phyloP scores from a whole-genome alignment of 1,140 invertebrate genomes.

The Aphelenchoides besseyi region DNA sequence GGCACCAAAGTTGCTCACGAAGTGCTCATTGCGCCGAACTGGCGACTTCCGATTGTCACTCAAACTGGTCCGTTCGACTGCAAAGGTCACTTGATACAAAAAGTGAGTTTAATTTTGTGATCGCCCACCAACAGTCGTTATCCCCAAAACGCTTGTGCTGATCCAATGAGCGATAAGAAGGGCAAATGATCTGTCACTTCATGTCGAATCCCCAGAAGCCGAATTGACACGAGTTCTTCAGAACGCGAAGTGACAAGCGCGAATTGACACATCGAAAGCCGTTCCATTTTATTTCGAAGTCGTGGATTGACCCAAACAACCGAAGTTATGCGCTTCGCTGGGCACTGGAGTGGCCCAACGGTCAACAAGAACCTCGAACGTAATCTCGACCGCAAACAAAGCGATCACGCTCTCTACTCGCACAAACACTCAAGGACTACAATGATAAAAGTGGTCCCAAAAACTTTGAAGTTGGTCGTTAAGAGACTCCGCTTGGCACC shows the following conservation, averaged over 20 bases:
- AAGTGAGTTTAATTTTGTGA: too few relatives aligned
- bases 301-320: background rate
- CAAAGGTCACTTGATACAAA: too few relatives aligned
- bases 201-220: background rate
- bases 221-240: slow-evolving; percentile 2
- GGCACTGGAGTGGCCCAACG: background rate
- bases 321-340: background rate
- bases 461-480: too few relatives aligned
- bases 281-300: background rate
- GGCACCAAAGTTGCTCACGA: too few relatives aligned
- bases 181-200: background rate
- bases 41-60: too few relatives aligned
- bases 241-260: background rate
- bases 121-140: background rate
- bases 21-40: too few relatives aligned
- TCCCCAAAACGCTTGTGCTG: background rate
- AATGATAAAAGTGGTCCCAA: too few relatives aligned
- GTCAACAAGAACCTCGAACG: background rate
- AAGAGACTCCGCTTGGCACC: too few relatives aligned
- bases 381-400: background rate
- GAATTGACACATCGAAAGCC: background rate
- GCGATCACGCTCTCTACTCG: too few relatives aligned
- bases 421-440: too few relatives aligned
- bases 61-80: too few relatives aligned
- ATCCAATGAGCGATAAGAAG: background rate